phyloP scores from a whole-genome alignment of 2,113 vertebrate species.

The Cochlearius cochlearius region DNA sequence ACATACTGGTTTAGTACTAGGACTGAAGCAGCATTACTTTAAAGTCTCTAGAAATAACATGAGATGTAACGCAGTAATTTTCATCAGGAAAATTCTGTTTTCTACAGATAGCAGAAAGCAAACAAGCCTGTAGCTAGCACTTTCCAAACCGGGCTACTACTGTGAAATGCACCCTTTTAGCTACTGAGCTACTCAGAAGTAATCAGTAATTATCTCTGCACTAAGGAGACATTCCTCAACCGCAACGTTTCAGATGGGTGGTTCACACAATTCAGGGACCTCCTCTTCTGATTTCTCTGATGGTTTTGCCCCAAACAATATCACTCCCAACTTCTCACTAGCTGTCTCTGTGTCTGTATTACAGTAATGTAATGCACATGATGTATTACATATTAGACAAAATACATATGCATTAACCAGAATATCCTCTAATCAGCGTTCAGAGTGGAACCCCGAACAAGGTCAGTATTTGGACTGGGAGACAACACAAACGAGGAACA shows the following conservation, averaged over 20 bases:
- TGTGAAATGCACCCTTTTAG: neutral
- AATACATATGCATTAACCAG: neutral
- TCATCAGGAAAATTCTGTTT: neutral
- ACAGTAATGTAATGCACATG: neutral
- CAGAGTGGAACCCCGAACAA: neutral
- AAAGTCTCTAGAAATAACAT: neutral
- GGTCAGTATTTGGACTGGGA: neutral
- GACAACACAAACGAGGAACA: neutral
- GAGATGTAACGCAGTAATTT: neutral
- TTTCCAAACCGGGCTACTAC: neutral
- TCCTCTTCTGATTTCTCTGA: neutral
- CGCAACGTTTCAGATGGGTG: neutral
- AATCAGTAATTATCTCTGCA: neutral
- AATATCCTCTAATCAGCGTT: neutral
- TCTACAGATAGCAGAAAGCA: neutral
- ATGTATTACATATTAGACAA: neutral
- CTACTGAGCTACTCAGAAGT: neutral
- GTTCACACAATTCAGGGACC: neutral
- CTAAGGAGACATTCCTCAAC: neutral
- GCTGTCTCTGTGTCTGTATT: neutral
- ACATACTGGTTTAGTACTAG: neutral
- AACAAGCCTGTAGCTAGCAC: neutral
- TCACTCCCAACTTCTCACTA: neutral
- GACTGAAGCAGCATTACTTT: neutral
- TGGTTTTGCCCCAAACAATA: neutral